These are phyloP conservation scores for Euschistus heros DNA, from an alignment of 1,140 invertebrate genomes.

Conservation along the genomic window DNA sequence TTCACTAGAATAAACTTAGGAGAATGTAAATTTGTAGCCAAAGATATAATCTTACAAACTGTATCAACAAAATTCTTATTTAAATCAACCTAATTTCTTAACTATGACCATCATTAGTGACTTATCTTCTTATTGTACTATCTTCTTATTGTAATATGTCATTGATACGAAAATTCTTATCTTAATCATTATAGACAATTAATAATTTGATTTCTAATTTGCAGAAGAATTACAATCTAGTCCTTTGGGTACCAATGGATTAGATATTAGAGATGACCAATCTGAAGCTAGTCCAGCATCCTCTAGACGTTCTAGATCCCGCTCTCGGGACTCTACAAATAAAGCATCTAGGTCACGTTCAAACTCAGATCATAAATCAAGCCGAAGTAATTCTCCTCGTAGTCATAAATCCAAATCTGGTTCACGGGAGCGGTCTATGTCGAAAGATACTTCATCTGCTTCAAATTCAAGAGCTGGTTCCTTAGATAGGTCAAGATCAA, in stretches of 20 bases:
- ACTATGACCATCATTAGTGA: no score
- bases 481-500: constrained; percentile 16
- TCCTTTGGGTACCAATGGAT: neutral
- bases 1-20: no score
- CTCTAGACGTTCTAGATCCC: constrained; percentile 17
- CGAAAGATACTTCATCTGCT: neutral
- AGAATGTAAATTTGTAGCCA: no score
- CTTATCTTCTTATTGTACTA: no score
- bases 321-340: constrained; percentile 14
- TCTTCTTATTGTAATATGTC: no score
- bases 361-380: constrained; percentile 16
- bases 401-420: constrained; percentile 13
- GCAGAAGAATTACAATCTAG: neutral
- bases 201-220: neutral
- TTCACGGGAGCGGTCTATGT: constrained; percentile 23
- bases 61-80: no score
- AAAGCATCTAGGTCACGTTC: constrained; percentile 24
- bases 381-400: no score
- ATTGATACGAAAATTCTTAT: no score
- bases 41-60: no score
- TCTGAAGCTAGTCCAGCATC: neutral
- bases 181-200: no score
- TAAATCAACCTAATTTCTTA: no score
- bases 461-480: constrained; percentile 3
- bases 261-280: neutral